Percentiles rank a stretch among this genome's conserved stretches.
Conservation (phyloP, 2,888 invertebrate genomes). For the Caenorhabditis parvicauda region DNA sequence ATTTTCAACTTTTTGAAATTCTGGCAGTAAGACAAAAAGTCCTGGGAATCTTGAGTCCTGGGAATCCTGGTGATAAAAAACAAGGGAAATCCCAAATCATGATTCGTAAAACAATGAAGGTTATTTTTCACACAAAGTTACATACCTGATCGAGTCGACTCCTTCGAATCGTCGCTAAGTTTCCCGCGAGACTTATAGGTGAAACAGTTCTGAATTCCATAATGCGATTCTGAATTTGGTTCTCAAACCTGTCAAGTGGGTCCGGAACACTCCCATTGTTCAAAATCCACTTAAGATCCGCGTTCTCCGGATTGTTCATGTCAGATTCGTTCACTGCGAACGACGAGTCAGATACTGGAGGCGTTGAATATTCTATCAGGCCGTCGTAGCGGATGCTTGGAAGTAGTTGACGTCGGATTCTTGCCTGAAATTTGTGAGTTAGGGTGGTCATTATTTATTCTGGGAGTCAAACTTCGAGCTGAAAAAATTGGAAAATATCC, state of each 20-base stretch:
- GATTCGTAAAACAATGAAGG: no score
- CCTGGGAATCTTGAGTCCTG: no score
- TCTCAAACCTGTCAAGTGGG: slow-evolving; percentile 17
- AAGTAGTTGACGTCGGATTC: slow-evolving; percentile 75
- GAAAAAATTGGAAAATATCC: no score
- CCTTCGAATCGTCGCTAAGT: slow-evolving; percentile 21
- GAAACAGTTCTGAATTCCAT: slow-evolving; percentile 12
- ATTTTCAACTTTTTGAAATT: no score
- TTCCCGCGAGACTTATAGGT: slow-evolving; percentile 27
- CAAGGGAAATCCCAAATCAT: no score
- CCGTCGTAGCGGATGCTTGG: slow-evolving; percentile 76
- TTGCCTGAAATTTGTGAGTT: slow-evolving; percentile 71
- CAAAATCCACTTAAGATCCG: slow-evolving; percentile 37
- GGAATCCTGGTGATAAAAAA: no score
- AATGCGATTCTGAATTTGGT: not conserved
- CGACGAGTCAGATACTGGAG: slow-evolving; percentile 44
- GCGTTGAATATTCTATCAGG: slow-evolving; percentile 75
- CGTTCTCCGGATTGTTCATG: slow-evolving; percentile 18
- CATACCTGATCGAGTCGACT: slow-evolving; percentile 16
- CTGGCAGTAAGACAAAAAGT: no score
- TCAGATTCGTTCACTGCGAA: slow-evolving; percentile 34
- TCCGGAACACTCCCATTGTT: slow-evolving; percentile 18
- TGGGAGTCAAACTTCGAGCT: no score
- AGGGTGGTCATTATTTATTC: no score
- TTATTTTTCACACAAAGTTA: no score